A percentile compares a stretch with the other conserved stretches of the same genome.
These are phyloP conservation scores for Apamea anceps DNA, from an alignment of 2,888 invertebrate genomes.

Conservation along the genomic window DNA sequence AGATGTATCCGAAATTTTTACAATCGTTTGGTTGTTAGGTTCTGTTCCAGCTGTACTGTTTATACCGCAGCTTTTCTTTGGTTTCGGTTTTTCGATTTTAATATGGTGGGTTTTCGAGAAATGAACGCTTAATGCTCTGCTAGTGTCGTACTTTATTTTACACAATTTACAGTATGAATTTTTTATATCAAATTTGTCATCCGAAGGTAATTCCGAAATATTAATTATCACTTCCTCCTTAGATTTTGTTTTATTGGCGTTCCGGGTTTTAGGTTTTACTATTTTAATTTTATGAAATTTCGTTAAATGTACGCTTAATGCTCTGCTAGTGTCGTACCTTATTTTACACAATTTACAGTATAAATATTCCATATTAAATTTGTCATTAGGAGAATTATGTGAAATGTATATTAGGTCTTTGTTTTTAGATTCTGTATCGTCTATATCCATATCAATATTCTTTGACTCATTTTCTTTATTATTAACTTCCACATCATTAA, in stretches of 20 bases:
- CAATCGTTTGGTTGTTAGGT: neutral
- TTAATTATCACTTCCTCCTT: neutral
- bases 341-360: constrained; percentile 80
- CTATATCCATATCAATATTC: constrained; percentile 15
- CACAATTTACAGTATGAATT: constrained; percentile 79
- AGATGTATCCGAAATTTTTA: constrained; percentile 6
- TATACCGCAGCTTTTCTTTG: neutral
- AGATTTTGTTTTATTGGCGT: neutral
- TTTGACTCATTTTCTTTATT: constrained; percentile 26
- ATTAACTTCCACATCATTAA: constrained; percentile 17
- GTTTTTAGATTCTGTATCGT: constrained; percentile 7
- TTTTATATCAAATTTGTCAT: constrained; percentile 72
- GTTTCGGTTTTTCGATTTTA: constrained; percentile 66
- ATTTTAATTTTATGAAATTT: constrained; percentile 73
- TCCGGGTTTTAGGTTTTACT: constrained; percentile 56
- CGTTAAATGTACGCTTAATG: constrained; percentile 75
- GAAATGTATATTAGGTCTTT: constrained; percentile 25
- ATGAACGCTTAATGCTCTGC: constrained; percentile 75
- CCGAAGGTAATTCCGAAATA: neutral
- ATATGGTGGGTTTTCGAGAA: constrained; percentile 72
- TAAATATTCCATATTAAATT: constrained; percentile 74
- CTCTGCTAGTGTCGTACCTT: constrained; percentile 67
- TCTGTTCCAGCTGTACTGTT: neutral
- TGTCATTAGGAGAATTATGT: constrained; percentile 31
- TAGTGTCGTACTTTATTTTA: constrained; percentile 70